Conservation (phyloP, 2,797 vertebrate species). For the Emydoidea blandingii region DNA sequence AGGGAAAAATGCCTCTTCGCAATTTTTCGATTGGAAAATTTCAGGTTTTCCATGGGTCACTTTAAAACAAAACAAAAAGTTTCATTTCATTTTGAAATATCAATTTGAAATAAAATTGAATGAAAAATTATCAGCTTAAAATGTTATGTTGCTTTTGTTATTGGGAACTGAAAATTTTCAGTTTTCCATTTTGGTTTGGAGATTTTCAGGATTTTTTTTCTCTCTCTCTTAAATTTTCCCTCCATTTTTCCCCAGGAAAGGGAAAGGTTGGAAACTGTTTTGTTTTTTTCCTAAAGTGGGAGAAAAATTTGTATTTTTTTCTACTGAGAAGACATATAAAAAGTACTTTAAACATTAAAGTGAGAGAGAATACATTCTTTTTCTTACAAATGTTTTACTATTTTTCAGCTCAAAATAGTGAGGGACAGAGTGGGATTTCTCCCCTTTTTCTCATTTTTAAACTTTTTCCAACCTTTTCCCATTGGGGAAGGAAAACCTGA, state of each 20-base stretch:
- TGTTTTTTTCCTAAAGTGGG: background rate
- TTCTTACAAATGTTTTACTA: background rate
- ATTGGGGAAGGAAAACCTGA: rapidly evolving
- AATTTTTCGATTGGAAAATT: background rate
- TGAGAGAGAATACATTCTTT: background rate
- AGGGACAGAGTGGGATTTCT: background rate
- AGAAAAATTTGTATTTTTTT: background rate
- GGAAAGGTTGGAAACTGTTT: background rate
- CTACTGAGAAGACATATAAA: background rate
- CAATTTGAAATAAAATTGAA: background rate
- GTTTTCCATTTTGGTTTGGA: background rate
- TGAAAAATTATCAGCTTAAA: too few relatives aligned
- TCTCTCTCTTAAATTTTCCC: background rate
- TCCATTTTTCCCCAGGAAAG: background rate
- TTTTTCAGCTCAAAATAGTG: background rate
- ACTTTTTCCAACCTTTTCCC: background rate
- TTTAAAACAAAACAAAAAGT: background rate
- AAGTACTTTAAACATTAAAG: background rate
- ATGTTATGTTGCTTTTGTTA: background rate
- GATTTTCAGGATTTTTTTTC: background rate
- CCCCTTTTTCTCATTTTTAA: background rate
- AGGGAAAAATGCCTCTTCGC: background rate
- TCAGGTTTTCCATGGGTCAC: background rate
- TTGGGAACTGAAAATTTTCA: background rate
- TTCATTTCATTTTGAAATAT: background rate